Evolutionary conservation across 2,797 vertebrate genomes (phyloP), one percentile per base, ranked within the genome.

Genomic region (Kryptolebias ocellatus): DNA sequence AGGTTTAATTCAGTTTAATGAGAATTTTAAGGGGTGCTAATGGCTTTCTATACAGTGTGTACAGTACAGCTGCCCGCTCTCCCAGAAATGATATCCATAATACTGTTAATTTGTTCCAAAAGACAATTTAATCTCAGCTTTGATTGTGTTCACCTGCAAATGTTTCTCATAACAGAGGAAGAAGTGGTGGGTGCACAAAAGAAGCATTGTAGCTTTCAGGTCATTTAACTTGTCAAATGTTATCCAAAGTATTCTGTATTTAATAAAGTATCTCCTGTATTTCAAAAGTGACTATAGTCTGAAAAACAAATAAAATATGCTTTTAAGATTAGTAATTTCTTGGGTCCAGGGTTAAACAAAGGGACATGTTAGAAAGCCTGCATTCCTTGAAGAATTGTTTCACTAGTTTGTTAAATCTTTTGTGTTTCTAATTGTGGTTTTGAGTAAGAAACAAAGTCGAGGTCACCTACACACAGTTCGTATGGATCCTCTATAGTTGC

Each of bases 1-100:
- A 24, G 10, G 50, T 60, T 57, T 75, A 57, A 81, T 78, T 73
- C 67, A 34, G 49, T 12, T 58, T 72, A 55, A 75, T 75, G 70
- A 74, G 59, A 70, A 57, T 15, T 64, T 63, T 72, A 58, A 67
- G 50, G 39, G 39, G 12, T 20, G 51, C 44, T 52, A 50, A 44
- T 59, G 58, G 44, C 28, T 64, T 62, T 76, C 60, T 66, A 2
- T 64, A 42, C 15, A 39, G 53, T 0, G 1, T 52, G 53, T 62
- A 18, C 5, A 39, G 29, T 39, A 55, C 34, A 61, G 51, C 53
- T 52, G 24, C 45, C 28, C 24, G 9, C 17, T 60, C 46, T 55
- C 27, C 44, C 27, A 20, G 34, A 52, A 63, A 55, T 51, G 2
- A 55, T 18, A 7, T 53, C 57, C 16, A 11, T 71, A 14, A 9